These are phyloP conservation scores for Zoroaster sp. DNA, from an alignment of 53 echinoderm and acorn worm species.

Conservation along the genomic window DNA sequence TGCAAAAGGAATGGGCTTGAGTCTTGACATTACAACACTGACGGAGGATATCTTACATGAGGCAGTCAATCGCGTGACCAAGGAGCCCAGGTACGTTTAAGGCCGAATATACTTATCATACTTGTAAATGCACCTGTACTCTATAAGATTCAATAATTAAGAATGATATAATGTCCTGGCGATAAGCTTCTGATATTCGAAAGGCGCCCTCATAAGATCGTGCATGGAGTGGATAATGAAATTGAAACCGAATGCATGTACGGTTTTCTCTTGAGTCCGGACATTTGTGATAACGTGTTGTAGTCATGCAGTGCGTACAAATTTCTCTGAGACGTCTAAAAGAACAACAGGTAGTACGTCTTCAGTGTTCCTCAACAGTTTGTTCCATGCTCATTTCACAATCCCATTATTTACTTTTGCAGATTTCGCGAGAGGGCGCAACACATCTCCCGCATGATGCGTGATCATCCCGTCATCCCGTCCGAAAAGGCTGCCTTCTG, in stretches of 20 bases:
- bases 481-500: slow-evolving; percentile 35
- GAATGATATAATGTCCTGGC: too few relatives aligned
- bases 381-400: neutral
- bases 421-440: slow-evolving; percentile 32
- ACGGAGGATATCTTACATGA: neutral
- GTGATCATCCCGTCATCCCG: slow-evolving; percentile 5
- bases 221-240: too few relatives aligned
- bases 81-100: slow-evolving; percentile 15
- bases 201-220: too few relatives aligned
- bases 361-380: neutral
- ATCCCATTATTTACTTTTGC: neutral
- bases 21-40: slow-evolving; percentile 37
- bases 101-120: too few relatives aligned
- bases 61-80: slow-evolving; percentile 1
- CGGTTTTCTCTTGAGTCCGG: too few relatives aligned
- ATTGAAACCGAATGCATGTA: too few relatives aligned
- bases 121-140: too few relatives aligned
- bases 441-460: slow-evolving; percentile 18
- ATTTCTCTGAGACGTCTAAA: too few relatives aligned
- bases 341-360: neutral
- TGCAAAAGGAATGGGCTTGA: slow-evolving; percentile 25
- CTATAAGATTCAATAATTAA: too few relatives aligned
- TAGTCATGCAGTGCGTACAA: too few relatives aligned
- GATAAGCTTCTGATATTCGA: too few relatives aligned
- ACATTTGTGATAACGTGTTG: too few relatives aligned